Evolutionary conservation across 2,113 vertebrate genomes (phyloP).

Genomic region (Naja naja): DNA sequence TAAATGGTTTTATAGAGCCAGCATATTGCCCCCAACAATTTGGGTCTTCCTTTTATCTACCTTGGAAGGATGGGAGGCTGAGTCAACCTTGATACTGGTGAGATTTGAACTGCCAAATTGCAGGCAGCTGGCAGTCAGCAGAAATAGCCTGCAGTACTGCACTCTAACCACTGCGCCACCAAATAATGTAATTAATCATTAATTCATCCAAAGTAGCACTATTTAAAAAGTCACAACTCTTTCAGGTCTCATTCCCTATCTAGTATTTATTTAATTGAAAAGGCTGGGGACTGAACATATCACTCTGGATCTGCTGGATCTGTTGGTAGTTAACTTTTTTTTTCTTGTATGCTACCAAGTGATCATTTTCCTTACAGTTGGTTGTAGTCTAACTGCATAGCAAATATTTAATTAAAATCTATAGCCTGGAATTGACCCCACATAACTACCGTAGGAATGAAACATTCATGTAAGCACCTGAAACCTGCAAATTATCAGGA

Average conservation of each 20-base stretch:
- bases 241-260: background rate
- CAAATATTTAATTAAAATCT: background rate
- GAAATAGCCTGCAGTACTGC: too few species aligned
- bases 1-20: too few species aligned
- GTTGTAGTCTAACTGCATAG: background rate
- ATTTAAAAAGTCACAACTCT: background rate
- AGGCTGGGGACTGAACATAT: background rate
- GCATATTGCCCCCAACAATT: too few species aligned
- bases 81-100: too few species aligned
- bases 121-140: too few species aligned
- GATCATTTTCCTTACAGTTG: background rate
- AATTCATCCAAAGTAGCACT: background rate
- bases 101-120: too few species aligned
- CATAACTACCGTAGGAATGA: background rate
- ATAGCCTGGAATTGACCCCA: background rate
- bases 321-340: too few species aligned
- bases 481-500: background rate
- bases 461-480: background rate
- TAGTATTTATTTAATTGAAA: background rate
- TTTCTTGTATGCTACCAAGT: background rate
- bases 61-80: too few species aligned
- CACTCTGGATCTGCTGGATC: background rate
- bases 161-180: too few species aligned
- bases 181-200: background rate
- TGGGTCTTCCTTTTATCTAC: too few species aligned